phyloP scores from a whole-genome alignment of 2,888 invertebrate species.

The Macroteleia sp. region DNA sequence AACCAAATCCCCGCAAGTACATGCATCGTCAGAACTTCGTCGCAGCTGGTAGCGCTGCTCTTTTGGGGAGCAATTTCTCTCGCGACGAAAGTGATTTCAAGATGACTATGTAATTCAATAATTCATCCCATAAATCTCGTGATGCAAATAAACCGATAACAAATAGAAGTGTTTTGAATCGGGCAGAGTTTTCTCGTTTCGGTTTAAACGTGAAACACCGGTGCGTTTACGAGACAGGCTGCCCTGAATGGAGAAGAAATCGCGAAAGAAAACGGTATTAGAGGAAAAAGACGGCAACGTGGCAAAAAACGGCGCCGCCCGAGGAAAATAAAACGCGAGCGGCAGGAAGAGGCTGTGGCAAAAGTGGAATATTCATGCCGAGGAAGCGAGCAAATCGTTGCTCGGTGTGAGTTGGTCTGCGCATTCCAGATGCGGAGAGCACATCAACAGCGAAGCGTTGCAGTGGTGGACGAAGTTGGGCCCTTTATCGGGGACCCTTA shows the following conservation, averaged over 20 bases:
- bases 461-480: constrained; percentile 53
- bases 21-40: constrained; percentile 17
- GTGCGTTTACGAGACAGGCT: constrained; percentile 24
- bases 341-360: constrained; percentile 50
- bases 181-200: constrained; percentile 23
- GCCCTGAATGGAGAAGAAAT: constrained; percentile 41
- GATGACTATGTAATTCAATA: constrained; percentile 51
- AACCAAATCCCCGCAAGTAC: constrained; percentile 20
- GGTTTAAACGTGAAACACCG: constrained; percentile 1
- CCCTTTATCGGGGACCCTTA: constrained; percentile 15
- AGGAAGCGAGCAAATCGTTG: constrained; percentile 56
- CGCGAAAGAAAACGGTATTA: constrained; percentile 46
- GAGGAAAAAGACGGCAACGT: constrained; percentile 26
- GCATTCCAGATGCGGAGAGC: constrained; percentile 56
- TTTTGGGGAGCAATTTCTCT: constrained; percentile 10
- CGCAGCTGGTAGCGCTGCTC: constrained; percentile 13
- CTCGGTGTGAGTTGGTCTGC: constrained; percentile 55
- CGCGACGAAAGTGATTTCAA: constrained; percentile 33
- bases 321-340: constrained; percentile 43
- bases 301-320: constrained; percentile 37
- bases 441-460: constrained; percentile 14
- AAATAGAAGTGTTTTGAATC: constrained; percentile 22
- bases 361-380: constrained; percentile 63
- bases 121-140: constrained; percentile 50
- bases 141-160: constrained; percentile 44